Evolutionary conservation across 1,140 invertebrate genomes (phyloP).

Genomic region (Harpegnathos saltator): DNA sequence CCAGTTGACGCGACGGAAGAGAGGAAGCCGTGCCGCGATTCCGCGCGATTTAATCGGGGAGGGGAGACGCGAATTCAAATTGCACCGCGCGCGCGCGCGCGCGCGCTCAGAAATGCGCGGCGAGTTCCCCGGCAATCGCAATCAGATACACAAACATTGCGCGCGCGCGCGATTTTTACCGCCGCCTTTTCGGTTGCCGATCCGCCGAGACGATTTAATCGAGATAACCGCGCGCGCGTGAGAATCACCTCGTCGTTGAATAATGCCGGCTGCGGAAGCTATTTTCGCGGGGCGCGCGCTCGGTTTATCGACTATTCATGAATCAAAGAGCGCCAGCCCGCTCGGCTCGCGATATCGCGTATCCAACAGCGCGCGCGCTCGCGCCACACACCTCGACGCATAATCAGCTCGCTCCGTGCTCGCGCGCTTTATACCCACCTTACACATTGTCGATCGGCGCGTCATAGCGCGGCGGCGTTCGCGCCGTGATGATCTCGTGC

Average conservation of each 20-base stretch:
- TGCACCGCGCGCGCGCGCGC: not conserved
- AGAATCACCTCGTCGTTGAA: not conserved
- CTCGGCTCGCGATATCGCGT: not conserved
- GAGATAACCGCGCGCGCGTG: not conserved
- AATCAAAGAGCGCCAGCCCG: not conserved
- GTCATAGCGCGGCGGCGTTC: conserved; percentile 77
- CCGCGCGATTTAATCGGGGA: conserved; percentile 63
- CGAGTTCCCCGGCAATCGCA: conserved; percentile 34
- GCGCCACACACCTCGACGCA: not conserved
- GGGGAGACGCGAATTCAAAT: conserved; percentile 33
- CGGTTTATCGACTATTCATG: conserved; percentile 35
- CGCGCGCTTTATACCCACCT: conserved; percentile 77
- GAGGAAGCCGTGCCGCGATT: conserved; percentile 28
- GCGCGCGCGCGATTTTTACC: not conserved
- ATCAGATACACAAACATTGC: conserved; percentile 57
- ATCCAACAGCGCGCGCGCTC: not conserved
- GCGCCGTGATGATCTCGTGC: conserved; percentile 83
- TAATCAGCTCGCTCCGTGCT: not conserved
- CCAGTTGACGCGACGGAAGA: conserved; percentile 45
- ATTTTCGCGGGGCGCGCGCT: conserved; percentile 10
- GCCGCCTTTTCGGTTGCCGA: conserved; percentile 16
- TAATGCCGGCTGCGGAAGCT: not conserved
- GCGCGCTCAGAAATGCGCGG: not conserved
- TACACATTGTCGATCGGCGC: conserved; percentile 84
- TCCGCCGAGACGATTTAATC: conserved; percentile 25